phyloP scores from a whole-genome alignment of 2,113 vertebrate species.

The Smithornis capensis region DNA sequence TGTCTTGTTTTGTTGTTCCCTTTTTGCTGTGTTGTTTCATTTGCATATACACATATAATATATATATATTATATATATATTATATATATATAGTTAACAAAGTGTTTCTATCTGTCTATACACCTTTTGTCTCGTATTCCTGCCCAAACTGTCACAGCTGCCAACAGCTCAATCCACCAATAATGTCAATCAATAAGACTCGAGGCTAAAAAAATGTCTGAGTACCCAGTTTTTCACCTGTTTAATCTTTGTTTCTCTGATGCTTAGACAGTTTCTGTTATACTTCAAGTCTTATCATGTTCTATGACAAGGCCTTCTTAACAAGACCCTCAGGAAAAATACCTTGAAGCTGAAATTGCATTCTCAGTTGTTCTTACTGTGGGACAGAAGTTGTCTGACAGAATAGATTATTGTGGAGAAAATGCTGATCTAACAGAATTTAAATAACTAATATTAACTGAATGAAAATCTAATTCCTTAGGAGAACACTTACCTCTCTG shows the following conservation, averaged over 20 bases:
- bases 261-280: background rate
- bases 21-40: no score
- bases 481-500: background rate
- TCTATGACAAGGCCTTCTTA: background rate
- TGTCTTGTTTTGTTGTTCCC: no score
- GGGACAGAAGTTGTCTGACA: background rate
- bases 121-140: no score
- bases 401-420: background rate
- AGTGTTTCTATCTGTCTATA: no score
- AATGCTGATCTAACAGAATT: background rate
- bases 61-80: no score
- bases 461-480: background rate
- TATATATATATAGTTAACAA: no score
- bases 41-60: no score
- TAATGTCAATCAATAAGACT: background rate
- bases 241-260: background rate
- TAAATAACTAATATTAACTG: background rate
- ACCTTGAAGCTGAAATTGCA: background rate
- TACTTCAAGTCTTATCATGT: background rate
- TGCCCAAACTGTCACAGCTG: no score
- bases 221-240: background rate
- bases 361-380: background rate
- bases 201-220: background rate
- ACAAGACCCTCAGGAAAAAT: background rate
- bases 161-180: background rate